Conservation (phyloP, 2,113 vertebrate species). For the Nycticryphes semicollaris region DNA sequence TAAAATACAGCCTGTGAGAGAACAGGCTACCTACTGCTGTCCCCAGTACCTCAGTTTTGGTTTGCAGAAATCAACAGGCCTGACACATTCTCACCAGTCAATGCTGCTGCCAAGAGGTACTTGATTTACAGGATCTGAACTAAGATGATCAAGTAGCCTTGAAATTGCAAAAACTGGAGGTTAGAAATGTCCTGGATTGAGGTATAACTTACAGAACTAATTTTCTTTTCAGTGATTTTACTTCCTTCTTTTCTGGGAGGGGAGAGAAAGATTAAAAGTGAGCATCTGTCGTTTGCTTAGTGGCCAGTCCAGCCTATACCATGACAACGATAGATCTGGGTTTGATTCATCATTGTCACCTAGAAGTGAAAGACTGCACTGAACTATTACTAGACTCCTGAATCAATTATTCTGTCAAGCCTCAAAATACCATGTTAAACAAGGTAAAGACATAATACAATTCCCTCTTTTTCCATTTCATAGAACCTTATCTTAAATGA, state of each 20-base stretch:
- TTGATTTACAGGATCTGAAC: background rate
- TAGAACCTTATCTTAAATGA: constrained; percentile 14
- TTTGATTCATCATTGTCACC: background rate
- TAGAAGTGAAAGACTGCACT: background rate
- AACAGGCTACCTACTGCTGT: background rate
- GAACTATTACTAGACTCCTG: background rate
- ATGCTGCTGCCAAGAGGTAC: background rate
- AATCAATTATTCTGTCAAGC: constrained; percentile 20
- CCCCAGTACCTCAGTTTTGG: background rate
- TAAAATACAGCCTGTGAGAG: background rate
- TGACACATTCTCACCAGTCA: background rate
- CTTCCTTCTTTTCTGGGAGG: background rate
- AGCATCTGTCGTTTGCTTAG: background rate
- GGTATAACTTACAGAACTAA: background rate
- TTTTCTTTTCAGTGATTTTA: background rate
- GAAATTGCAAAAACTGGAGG: constrained; percentile 10
- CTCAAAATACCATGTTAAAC: background rate
- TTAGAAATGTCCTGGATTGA: background rate
- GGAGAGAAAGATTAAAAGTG: background rate
- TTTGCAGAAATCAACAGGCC: background rate
- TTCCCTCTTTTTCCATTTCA: constrained; percentile 34
- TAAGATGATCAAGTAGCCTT: constrained; percentile 1
- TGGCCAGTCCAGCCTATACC: background rate
- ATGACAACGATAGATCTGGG: background rate
- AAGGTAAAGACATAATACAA: constrained; percentile 1